Percentiles rank a stretch among this genome's conserved stretches.
Conservation (phyloP, 2,113 vertebrate species). For the Globicephala melas region DNA sequence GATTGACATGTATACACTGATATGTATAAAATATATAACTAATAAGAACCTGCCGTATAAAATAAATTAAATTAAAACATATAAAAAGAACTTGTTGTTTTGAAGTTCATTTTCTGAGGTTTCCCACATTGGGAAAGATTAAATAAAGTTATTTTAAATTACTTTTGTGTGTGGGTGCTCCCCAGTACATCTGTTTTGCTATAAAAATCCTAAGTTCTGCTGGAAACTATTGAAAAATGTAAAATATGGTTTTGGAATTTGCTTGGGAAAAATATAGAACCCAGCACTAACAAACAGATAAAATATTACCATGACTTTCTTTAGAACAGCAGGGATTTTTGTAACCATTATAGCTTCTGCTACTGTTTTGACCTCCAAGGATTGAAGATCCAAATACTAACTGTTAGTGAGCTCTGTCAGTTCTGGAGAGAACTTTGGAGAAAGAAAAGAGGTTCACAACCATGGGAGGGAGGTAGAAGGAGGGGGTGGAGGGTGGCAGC, state of each 20-base stretch:
- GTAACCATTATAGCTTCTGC: not conserved
- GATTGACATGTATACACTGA: too few relatives aligned
- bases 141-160: not conserved
- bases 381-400: not conserved
- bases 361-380: constrained; percentile 10
- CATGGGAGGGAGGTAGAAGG: rapidly evolving
- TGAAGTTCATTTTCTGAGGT: constrained; percentile 13
- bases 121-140: not conserved
- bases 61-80: too few relatives aligned
- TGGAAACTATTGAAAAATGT: not conserved
- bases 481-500: rapidly evolving
- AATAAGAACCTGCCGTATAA: too few relatives aligned
- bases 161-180: not conserved
- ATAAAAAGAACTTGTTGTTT: not conserved
- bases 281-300: not conserved
- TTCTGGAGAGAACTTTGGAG: not conserved
- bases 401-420: not conserved
- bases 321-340: not conserved
- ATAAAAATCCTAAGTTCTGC: not conserved
- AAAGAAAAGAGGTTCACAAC: not conserved
- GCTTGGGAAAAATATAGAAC: not conserved
- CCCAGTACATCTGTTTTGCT: not conserved
- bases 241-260: constrained; percentile 6
- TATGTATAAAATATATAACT: too few relatives aligned
- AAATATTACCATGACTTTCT: not conserved